Evolutionary conservation across 2,113 vertebrate species (phyloP).

Genomic region (Megatriorchis doriae): DNA sequence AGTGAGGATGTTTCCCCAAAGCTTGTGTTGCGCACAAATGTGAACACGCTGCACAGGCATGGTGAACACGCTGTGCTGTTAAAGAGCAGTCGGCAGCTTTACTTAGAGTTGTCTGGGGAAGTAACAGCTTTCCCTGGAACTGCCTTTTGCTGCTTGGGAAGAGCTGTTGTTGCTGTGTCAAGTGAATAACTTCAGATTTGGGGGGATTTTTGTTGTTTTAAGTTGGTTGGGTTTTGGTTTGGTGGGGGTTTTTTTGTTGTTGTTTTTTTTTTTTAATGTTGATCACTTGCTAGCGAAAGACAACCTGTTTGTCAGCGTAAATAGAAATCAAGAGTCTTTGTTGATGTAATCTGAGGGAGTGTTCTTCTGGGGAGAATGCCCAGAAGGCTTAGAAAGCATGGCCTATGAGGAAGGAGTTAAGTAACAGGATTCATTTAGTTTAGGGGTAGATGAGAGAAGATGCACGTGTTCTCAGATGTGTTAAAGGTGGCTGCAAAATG

Average conservation of each 20-base stretch:
- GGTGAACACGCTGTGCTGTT: accelerated
- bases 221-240: neutral
- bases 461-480: neutral
- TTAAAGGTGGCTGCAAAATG: neutral
- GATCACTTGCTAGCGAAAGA: neutral
- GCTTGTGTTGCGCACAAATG: neutral
- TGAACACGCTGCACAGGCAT: accelerated
- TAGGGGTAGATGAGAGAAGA: neutral
- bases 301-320: neutral
- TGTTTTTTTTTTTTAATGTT: neutral
- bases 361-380: neutral
- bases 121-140: neutral
- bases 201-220: neutral
- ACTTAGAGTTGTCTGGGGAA: neutral
- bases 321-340: neutral
- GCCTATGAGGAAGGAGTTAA: neutral
- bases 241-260: neutral
- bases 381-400: neutral
- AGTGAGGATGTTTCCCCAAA: neutral
- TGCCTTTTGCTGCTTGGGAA: neutral
- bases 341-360: neutral
- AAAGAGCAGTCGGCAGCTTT: neutral
- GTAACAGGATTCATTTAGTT: neutral
- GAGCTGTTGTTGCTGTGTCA: neutral
- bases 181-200: neutral